Percentiles rank a stretch among this genome's conserved stretches.
phyloP scores from a whole-genome alignment of 2,113 vertebrate species.

The Psittacara wagleri region DNA sequence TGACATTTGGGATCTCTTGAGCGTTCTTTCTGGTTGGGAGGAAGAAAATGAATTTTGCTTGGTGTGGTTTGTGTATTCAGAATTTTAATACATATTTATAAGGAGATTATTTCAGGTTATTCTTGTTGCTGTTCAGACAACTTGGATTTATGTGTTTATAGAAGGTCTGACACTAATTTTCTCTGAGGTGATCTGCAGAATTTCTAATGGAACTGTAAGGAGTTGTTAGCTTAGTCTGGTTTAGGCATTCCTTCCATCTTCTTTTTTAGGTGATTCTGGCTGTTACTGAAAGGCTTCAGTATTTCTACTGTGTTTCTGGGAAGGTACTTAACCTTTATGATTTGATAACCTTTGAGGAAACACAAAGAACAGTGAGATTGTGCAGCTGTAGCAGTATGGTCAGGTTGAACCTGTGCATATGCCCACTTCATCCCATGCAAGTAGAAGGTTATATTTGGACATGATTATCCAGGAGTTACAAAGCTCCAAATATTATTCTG shows the following conservation, averaged over 20 bases:
- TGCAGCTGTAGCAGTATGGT: neutral
- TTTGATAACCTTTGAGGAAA: neutral
- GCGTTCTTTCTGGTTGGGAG: neutral
- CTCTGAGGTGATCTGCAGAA: neutral
- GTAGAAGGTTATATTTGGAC: neutral
- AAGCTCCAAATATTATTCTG: neutral
- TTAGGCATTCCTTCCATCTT: neutral
- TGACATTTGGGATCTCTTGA: neutral
- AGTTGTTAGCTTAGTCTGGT: neutral
- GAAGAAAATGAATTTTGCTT: neutral
- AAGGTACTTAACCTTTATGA: neutral
- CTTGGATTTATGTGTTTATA: neutral
- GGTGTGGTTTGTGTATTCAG: neutral
- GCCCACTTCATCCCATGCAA: neutral
- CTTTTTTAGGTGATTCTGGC: neutral
- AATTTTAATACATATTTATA: neutral
- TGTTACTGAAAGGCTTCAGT: neutral
- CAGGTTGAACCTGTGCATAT: neutral
- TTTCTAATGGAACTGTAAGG: neutral
- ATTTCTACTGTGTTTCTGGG: neutral
- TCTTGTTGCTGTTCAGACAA: neutral
- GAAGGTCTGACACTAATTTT: neutral
- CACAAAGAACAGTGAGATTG: neutral
- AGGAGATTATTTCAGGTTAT: neutral
- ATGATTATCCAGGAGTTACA: neutral